Conservation (phyloP, 2,888 invertebrate species). For the Torymus auratus region DNA sequence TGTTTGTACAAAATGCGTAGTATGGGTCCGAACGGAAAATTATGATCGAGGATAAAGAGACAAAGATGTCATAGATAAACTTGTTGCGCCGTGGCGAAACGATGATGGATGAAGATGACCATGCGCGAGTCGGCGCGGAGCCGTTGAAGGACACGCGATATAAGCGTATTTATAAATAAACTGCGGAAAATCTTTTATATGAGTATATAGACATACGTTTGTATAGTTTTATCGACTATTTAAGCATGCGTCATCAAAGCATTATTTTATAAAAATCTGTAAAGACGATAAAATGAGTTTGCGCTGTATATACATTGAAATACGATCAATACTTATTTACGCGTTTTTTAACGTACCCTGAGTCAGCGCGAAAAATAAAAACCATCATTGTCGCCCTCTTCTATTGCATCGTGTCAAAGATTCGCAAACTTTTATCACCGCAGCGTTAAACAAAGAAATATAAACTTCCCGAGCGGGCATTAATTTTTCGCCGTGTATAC, state of each 20-base stretch:
- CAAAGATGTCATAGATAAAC: conserved; percentile 33
- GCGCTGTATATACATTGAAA: no score
- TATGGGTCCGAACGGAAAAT: neutral
- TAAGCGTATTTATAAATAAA: neutral
- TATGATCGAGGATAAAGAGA: conserved; percentile 14
- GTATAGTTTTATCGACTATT: no score
- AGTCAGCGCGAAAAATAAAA: conserved; percentile 66
- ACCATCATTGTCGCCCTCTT: conserved; percentile 12
- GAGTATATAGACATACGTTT: no score
- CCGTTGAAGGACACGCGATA: conserved; percentile 1
- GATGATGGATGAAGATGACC: conserved; percentile 55
- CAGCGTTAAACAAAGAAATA: conserved; percentile 74
- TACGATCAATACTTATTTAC: no score
- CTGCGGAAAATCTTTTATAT: conserved; percentile 4
- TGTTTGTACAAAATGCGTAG: no score
- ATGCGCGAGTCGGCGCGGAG: neutral
- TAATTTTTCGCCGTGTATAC: conserved; percentile 63
- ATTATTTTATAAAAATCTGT: no score
- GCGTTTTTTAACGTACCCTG: conserved; percentile 60
- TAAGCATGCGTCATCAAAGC: no score
- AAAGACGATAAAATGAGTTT: no score
- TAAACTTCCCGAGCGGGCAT: conserved; percentile 64
- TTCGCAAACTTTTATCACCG: conserved; percentile 66
- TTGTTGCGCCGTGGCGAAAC: conserved; percentile 37
- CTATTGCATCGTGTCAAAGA: neutral